phyloP scores from a whole-genome alignment of 2,888 invertebrate species.

The Archaeoteleia sp. region DNA sequence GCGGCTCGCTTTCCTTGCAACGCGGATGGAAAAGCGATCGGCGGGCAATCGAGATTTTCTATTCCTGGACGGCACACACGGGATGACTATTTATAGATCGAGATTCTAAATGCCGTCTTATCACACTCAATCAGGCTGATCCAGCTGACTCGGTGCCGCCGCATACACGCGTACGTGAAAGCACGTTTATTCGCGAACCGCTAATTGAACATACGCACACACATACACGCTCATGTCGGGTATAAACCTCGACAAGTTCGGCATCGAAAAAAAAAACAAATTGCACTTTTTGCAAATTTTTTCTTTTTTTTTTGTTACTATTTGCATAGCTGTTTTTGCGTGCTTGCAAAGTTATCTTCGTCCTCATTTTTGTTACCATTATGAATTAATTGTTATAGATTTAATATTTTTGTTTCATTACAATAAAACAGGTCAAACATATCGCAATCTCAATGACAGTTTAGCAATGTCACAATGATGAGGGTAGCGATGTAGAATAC shows the following conservation, averaged over 20 bases:
- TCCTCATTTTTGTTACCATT: constrained; percentile 23
- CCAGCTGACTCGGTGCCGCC: constrained; percentile 28
- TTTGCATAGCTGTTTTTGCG: too few species aligned
- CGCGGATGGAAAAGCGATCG: constrained; percentile 53
- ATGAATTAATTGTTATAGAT: too few species aligned
- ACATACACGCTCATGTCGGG: constrained; percentile 11
- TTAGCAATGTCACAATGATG: too few species aligned
- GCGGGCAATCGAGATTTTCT: constrained; percentile 64
- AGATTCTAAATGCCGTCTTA: constrained; percentile 56
- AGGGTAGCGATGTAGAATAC: too few species aligned
- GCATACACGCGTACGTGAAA: constrained; percentile 57
- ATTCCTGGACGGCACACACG: constrained; percentile 62
- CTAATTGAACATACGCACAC: constrained; percentile 39
- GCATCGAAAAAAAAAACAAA: too few species aligned
- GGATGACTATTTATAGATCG: constrained; percentile 67
- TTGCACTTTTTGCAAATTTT: too few species aligned
- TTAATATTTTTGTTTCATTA: too few species aligned
- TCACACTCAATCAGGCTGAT: constrained; percentile 32
- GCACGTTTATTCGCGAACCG: constrained; percentile 51
- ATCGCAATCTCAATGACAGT: too few species aligned
- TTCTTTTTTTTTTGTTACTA: too few species aligned
- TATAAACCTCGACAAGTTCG: too few species aligned
- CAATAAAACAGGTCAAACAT: too few species aligned
- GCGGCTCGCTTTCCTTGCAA: constrained; percentile 50
- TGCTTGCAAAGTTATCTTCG: constrained; percentile 37